Percentiles rank a stretch among this genome's conserved stretches.
Conservation (phyloP, 2,888 invertebrate species). For the Drosophila subquinaria region DNA sequence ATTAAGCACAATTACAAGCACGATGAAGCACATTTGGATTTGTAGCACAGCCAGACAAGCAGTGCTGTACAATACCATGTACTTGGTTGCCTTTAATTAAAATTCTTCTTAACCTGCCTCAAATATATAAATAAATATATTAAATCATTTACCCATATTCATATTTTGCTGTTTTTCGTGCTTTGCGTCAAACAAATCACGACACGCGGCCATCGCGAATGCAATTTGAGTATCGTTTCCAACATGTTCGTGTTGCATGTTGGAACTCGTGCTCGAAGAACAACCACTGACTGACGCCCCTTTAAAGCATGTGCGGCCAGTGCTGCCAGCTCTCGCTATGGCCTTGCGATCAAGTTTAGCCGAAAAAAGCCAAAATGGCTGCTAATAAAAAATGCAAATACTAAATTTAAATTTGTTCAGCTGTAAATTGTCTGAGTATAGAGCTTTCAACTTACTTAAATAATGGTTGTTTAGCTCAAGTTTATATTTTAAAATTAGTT, state of each 20-base stretch:
- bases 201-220: slow-evolving; percentile 40
- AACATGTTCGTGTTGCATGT: slow-evolving; percentile 54
- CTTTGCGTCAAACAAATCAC: slow-evolving; percentile 14
- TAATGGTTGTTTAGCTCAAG: neutral
- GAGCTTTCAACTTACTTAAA: neutral
- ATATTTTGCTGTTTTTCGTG: neutral
- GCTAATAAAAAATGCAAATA: neutral
- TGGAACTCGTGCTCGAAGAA: slow-evolving; percentile 48
- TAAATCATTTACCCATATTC: neutral
- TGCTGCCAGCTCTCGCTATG: slow-evolving; percentile 23
- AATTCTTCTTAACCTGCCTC: neutral
- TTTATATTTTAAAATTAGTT: neutral
- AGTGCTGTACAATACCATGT: neutral
- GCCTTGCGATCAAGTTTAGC: slow-evolving; percentile 26
- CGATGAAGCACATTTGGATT: neutral
- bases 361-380: slow-evolving; percentile 2
- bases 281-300: slow-evolving; percentile 62
- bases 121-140: neutral
- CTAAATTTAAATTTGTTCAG: neutral
- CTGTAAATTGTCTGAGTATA: neutral
- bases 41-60: neutral
- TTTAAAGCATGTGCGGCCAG: slow-evolving; percentile 37
- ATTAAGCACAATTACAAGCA: slow-evolving; percentile 2
- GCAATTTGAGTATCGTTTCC: slow-evolving; percentile 29
- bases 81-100: neutral